These are phyloP conservation scores for Oplegnathus fasciatus DNA, from an alignment of 2,113 vertebrate species.

Conservation along the genomic window DNA sequence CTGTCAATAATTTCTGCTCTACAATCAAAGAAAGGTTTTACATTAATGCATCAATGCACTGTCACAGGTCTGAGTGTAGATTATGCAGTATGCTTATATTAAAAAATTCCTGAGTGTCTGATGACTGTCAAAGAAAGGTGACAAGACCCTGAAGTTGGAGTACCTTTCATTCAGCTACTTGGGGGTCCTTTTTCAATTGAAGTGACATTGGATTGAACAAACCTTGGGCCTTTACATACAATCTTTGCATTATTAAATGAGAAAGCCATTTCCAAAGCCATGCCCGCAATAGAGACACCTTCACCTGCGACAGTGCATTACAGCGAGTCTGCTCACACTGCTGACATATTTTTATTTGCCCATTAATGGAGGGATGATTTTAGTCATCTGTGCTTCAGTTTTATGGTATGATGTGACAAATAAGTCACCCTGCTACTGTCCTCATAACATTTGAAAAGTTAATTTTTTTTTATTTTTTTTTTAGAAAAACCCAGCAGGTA, in stretches of 20 bases:
- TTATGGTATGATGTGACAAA: conserved; percentile 14
- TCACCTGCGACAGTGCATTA: conserved; percentile 73
- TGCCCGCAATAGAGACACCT: conserved; percentile 44
- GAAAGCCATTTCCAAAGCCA: conserved; percentile 60
- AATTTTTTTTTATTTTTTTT: too few relatives aligned
- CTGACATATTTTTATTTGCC: conserved; percentile 5
- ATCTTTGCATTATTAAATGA: conserved; percentile 41
- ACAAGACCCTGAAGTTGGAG: conserved; percentile 68
- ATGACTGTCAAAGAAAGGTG: conserved; percentile 74
- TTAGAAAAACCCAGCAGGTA: not conserved
- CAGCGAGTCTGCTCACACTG: conserved; percentile 32
- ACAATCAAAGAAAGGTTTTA: conserved; percentile 70
- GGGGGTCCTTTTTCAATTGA: conserved; percentile 18
- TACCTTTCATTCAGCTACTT: conserved; percentile 47
- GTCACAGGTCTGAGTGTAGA: conserved; percentile 74
- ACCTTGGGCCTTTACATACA: conserved; percentile 26
- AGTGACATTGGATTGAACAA: conserved; percentile 30
- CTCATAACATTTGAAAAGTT: conserved; percentile 6
- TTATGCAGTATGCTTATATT: conserved; percentile 61
- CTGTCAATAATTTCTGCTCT: conserved; percentile 57
- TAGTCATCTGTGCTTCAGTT: conserved; percentile 69
- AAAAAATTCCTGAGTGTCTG: conserved; percentile 83
- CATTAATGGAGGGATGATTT: conserved; percentile 34
- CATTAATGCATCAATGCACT: conserved; percentile 74
- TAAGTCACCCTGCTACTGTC: conserved; percentile 11